Evolutionary conservation across 2,113 vertebrate genomes (phyloP), one percentile per base, ranked within the genome.

Genomic region (Zosterops pallidus): DNA sequence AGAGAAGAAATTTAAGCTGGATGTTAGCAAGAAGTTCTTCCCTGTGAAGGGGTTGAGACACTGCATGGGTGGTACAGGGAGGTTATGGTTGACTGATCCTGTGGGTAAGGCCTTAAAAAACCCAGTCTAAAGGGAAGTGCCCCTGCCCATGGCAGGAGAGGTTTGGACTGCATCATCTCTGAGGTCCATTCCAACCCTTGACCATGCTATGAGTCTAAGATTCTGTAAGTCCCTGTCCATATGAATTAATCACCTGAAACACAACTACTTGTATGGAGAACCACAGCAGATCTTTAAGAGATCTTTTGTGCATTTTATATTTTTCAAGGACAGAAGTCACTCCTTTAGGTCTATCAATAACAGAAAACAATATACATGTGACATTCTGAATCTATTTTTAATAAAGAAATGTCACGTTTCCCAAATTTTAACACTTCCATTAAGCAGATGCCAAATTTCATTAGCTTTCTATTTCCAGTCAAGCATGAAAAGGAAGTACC

Each of bases 251-350:
- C 39, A 68, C 14, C 57, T 52, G 49, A 85, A 85, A 49, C 19
- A 56, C 1, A 0, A 56, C 23, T 28, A 85, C 2, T 31, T 65
- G 8, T 62, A 49, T 3, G 2, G n/a, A 70, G 17, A 65, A 49
- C 1, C 0, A 0, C 18, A 33, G 35, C 15, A 81, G 22, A 12
- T 84, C 29, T 77, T 86, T 28, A 70, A 60, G 12, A 78, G 17
- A 39, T 39, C 37, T 3, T 50, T 56, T 29, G 9, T 35, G 13
- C 6, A 10, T 59, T 83, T 74, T n/a, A 49, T 15, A 44, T 53
- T 81, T 53, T 67, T n/a, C 9, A 41, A 55, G 25, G 64, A 42
- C 35, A 63, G 21, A 86, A 5, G 11, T 70, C 31, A 52, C 12
- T 60, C 24, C 22, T 28, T 46, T 59, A 63, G 2, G 14, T 46